Percentiles rank a stretch among this genome's conserved stretches.
These are phyloP conservation scores for Ethmia dodecea DNA, from an alignment of 2,888 invertebrate species.

Conservation along the genomic window DNA sequence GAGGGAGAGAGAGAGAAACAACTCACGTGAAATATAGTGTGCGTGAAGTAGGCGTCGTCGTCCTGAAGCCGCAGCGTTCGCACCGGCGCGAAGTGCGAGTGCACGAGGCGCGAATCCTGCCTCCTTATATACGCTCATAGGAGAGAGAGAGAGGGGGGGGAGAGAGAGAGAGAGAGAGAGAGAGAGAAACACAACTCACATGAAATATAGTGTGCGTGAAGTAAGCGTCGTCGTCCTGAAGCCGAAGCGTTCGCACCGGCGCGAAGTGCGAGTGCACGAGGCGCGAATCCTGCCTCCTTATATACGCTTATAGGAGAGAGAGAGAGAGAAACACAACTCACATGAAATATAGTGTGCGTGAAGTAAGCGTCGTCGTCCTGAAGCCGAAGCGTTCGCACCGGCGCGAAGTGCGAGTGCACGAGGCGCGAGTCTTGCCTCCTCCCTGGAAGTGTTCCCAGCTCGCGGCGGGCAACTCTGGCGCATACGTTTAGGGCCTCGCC, in stretches of 20 bases:
- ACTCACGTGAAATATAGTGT: constrained; percentile 76
- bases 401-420: constrained; percentile 66
- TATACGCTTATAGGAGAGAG: too few relatives aligned
- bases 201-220: constrained; percentile 82
- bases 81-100: constrained; percentile 66
- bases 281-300: constrained; percentile 43
- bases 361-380: constrained; percentile 81
- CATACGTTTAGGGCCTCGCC: constrained; percentile 86
- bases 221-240: constrained; percentile 80
- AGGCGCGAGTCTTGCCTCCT: constrained; percentile 45
- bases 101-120: too few relatives aligned
- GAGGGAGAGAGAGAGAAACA: too few relatives aligned
- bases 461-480: constrained; percentile 90
- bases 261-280: constrained; percentile 64
- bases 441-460: constrained; percentile 56
- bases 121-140: too few relatives aligned
- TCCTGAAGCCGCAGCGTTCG: constrained; percentile 66
- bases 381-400: constrained; percentile 55
- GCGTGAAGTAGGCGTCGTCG: constrained; percentile 83
- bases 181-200: too few relatives aligned
- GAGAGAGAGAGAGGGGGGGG: too few relatives aligned
- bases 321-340: too few relatives aligned
- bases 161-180: too few relatives aligned
- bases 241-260: constrained; percentile 57
- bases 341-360: constrained; percentile 81